Base-by-base conservation (phyloP, 2,797 vertebrate genomes). In the Eutrigla gurnardus region DNA sequence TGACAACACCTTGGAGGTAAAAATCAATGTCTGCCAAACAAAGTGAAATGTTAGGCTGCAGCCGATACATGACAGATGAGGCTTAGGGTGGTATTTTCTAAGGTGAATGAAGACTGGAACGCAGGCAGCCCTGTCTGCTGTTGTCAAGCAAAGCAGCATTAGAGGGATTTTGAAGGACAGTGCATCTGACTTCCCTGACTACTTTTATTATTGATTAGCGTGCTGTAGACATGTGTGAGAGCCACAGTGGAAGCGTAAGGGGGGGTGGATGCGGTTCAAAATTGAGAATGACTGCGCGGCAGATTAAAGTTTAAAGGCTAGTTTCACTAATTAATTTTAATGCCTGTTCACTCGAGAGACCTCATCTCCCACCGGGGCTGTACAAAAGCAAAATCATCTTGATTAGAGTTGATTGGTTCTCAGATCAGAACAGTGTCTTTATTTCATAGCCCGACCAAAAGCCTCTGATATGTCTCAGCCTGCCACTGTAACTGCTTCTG, bases 11-110 rank as follows among this genome's bases (percentile, higher is more conserved):
- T 91, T 91, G 86, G 86, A 77, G 88, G 89, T 92, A 91, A 63
- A 93, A 94, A 94, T 94, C 91, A 89, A 93, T 94, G 89, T 91
- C 88, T 90, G 90, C 90, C 92, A 91, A 93, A 88, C 92, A 91
- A 89, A 93, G 91, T 92, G 86, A 93, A 92, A 94, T 91, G 87
- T 92, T 92, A 86, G 90, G 86, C 92, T 89, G 86, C 86, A 80
- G 89, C 87, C 80, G 81, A 88, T 90, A 91, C 85, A 85, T 92
- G 93, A 91, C 92, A 89, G 90, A 93, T 90, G 84, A 89, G 80
- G 89, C 88, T 89, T 83, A 85, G 77, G 77, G 77, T 88, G 89
- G 89, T 92, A 87, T 90, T 92, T 92, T 91, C 84, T 87, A 74
- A 86, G 84, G 83, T 87, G 90, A 90, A 89, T 89, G 88, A 89